Evolutionary conservation across 2,888 invertebrate species (phyloP).

Genomic region (Aleiodes alternator): DNA sequence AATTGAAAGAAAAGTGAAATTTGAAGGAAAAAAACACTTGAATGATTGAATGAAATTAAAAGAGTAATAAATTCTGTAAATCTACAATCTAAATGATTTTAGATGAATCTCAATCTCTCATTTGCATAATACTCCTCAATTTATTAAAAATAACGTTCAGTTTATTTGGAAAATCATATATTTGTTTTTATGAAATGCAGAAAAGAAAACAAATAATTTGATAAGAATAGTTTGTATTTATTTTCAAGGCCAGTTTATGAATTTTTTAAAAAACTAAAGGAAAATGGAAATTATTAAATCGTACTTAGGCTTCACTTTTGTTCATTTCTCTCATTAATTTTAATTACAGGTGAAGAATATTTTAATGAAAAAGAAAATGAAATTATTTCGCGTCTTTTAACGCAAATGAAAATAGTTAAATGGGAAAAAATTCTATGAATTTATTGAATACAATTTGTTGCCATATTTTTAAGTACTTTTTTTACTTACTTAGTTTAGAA

Average conservation of each 20-base stretch:
- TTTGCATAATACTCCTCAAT: too few relatives aligned
- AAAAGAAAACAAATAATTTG: too few relatives aligned
- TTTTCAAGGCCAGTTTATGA: too few relatives aligned
- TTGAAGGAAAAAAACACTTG: not conserved
- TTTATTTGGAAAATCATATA: too few relatives aligned
- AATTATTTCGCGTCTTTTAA: not conserved
- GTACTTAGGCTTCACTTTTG: constrained; percentile 18
- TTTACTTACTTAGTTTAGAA: not conserved
- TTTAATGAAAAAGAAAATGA: not conserved
- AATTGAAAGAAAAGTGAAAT: not conserved
- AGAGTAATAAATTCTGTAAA: constrained; percentile 10
- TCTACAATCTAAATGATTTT: not conserved
- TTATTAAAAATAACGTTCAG: too few relatives aligned
- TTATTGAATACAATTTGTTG: constrained; percentile 21
- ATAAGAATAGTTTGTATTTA: too few relatives aligned
- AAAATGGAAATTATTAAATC: not conserved
- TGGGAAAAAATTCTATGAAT: not conserved
- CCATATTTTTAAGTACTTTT: constrained; percentile 21
- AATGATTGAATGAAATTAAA: not conserved
- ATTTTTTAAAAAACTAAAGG: too few relatives aligned
- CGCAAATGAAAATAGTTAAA: too few relatives aligned
- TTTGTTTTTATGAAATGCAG: too few relatives aligned
- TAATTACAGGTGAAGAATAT: not conserved
- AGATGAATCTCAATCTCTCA: not conserved
- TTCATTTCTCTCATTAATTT: not conserved